Conservation (phyloP, 2,113 vertebrate species). For the Gorsachius goisagi region DNA sequence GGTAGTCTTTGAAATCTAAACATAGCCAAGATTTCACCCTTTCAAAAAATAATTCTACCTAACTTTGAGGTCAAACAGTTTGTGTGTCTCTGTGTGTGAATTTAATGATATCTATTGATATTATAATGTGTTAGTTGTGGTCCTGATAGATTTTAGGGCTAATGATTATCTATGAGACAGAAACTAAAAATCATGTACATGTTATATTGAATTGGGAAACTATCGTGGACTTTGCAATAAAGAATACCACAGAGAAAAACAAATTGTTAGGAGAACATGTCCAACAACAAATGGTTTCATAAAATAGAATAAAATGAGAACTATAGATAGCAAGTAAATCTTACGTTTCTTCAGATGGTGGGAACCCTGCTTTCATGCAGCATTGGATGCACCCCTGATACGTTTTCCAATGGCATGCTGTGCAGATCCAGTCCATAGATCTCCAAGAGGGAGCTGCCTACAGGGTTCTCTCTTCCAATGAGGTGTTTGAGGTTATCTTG, state of each 20-base stretch:
- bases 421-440: neutral
- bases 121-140: neutral
- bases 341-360: neutral
- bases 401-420: accelerated
- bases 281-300: neutral
- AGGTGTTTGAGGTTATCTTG: neutral
- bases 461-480: neutral
- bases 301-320: neutral
- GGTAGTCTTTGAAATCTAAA: neutral
- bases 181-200: neutral
- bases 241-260: neutral
- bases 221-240: neutral
- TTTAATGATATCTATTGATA: neutral
- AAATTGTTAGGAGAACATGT: neutral
- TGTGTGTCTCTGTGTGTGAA: neutral
- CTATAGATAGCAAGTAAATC: neutral
- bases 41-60: neutral
- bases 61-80: neutral
- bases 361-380: neutral
- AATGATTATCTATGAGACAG: neutral
- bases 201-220: neutral
- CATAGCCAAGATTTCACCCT: neutral
- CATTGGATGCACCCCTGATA: neutral
- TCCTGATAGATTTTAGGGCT: neutral
- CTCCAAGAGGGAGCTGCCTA: neutral